phyloP scores from a whole-genome alignment of 2,797 vertebrate species.

The Parauchenoglanis ngamensis region DNA sequence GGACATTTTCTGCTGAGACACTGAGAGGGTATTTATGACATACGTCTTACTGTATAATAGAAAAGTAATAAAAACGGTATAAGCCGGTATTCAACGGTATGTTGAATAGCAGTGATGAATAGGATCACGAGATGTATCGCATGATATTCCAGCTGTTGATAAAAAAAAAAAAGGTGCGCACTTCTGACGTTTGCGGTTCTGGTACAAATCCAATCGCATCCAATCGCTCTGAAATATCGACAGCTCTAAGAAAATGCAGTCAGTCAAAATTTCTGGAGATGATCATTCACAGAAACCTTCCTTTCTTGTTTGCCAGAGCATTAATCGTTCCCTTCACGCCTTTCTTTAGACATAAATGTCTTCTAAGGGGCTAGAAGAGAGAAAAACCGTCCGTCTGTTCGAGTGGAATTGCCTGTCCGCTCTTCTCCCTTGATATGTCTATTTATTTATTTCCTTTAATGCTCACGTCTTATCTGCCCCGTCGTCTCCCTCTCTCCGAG shows the following conservation, averaged over 20 bases:
- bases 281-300: background rate
- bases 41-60: constrained; percentile 60
- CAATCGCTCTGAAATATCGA: background rate
- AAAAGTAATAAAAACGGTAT: background rate
- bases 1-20: constrained; percentile 72
- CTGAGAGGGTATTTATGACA: constrained; percentile 73
- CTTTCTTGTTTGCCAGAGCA: background rate
- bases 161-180: background rate
- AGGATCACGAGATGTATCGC: background rate
- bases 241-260: background rate
- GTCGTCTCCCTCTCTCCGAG: constrained; percentile 76
- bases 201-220: background rate
- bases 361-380: constrained; percentile 48
- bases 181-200: background rate
- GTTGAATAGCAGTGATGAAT: background rate
- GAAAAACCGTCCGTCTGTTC: constrained; percentile 53
- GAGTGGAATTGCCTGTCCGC: constrained; percentile 55
- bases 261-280: background rate
- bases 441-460: constrained; percentile 70
- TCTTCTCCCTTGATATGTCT: constrained; percentile 65
- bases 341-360: constrained; percentile 47
- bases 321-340: constrained; percentile 26
- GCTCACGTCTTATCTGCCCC: constrained; percentile 61
- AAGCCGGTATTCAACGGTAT: too few relatives aligned
- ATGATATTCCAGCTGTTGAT: background rate